Base-by-base conservation (phyloP, 2,113 vertebrate species). In the Psilopogon haemacephalus region DNA sequence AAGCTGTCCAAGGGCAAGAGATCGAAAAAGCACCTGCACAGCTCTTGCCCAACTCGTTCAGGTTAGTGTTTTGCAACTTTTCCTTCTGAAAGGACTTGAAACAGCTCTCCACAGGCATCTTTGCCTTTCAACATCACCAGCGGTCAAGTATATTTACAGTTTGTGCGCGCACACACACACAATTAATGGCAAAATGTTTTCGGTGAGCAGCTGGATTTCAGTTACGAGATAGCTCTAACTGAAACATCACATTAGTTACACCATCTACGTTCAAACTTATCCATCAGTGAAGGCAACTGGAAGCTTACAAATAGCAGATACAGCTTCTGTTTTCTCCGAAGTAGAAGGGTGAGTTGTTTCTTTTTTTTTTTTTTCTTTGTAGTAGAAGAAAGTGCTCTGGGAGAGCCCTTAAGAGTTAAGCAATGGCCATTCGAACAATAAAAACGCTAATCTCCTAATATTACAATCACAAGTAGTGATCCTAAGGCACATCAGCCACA, bases 401-500 rank as follows among this genome's bases (percentile, higher is more conserved):
- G 75, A 88, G 86, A 95, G 94, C 95, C 93, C 94, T 96, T 38
- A 86, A 86, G 84, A 89, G 81, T 88, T 86, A 69, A 82, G 73
- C 84, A 90, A 96, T 95, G 96, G 89, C 93, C 71, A 86, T 67
- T 80, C 72, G 88, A 92, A 79, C 27, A 75, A 95, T 86, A 85
- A 76, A 92, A 89, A 92, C 3, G 50, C 68, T 72, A 85, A 68
- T 75, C 78, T 93, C 71, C 86, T 92, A 78, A 44, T 81, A 81
- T 84, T 88, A 96, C 95, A 90, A 86, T 97, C 97, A 95, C 96
- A 95, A 50, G 88, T 74, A 92, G 96, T 91, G 95, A 95, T 96
- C 85, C 96, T 98, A 98, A 98, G 98, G 98, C 98, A 98, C 97
- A 79, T 97, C 90, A 94, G 97, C 89, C 95, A 91, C 96, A 83